A percentile compares a stretch with the other conserved stretches of the same genome.
Evolutionary conservation across 2,888 invertebrate species (phyloP).

Genomic region (Xanthia icteritia): DNA sequence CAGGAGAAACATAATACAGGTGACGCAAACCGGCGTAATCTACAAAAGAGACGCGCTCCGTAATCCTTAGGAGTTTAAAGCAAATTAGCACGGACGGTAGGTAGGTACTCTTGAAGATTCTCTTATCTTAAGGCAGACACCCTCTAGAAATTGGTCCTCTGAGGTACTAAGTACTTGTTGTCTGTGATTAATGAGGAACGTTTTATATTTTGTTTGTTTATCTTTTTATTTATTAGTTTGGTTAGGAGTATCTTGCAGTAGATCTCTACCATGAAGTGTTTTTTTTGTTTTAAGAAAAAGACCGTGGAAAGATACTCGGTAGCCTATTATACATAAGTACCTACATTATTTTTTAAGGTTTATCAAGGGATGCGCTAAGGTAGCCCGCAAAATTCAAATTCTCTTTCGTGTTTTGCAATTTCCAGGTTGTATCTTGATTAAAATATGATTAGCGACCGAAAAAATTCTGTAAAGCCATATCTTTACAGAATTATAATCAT

Average conservation of each 20-base stretch:
- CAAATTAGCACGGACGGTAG: conserved; percentile 76
- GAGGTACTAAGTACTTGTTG: conserved; percentile 52
- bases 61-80: conserved; percentile 80
- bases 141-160: conserved; percentile 61
- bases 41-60: conserved; percentile 59
- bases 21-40: conserved; percentile 66
- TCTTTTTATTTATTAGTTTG: conserved; percentile 26
- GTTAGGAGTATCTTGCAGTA: not conserved
- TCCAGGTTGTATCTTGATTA: too few species aligned
- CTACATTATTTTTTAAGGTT: not conserved
- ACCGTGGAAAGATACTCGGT: not conserved
- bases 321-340: not conserved
- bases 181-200: conserved; percentile 55
- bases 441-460: too few species aligned
- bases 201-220: conserved; percentile 40
- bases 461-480: too few species aligned
- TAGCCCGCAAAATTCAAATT: too few species aligned
- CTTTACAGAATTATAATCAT: too few species aligned
- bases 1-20: conserved; percentile 20
- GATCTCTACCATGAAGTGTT: not conserved
- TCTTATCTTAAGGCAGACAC: conserved; percentile 70
- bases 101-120: conserved; percentile 69
- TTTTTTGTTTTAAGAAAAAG: not conserved
- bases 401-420: too few species aligned
- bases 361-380: not conserved